Percentiles rank a stretch among this genome's conserved stretches.
These are phyloP conservation scores for Papilio xuthus DNA, from an alignment of 1,140 invertebrate species.

Conservation along the genomic window DNA sequence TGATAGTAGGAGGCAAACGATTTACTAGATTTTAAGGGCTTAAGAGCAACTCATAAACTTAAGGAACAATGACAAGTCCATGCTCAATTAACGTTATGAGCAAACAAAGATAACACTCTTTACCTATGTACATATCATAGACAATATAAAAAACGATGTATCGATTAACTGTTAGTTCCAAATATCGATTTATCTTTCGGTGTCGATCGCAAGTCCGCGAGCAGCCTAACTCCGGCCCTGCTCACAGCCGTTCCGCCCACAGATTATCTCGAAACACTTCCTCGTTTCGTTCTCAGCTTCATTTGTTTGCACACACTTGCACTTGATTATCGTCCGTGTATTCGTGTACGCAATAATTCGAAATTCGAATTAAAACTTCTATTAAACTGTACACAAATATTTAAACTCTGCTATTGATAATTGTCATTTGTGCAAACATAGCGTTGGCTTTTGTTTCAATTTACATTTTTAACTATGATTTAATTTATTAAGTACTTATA, in stretches of 20 bases:
- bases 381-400: too few species aligned
- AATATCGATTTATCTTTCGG: neutral
- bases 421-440: too few species aligned
- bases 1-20: neutral
- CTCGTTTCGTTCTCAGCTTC: conserved; percentile 54
- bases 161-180: neutral
- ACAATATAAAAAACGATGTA: too few species aligned
- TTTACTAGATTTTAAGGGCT: neutral
- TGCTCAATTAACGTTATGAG: too few species aligned
- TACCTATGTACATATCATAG: too few species aligned
- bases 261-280: conserved; percentile 64
- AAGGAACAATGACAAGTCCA: neutral
- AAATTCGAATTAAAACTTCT: too few species aligned
- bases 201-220: conserved; percentile 35
- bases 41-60: neutral
- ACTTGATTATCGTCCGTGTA: conserved; percentile 38
- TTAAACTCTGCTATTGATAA: too few species aligned
- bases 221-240: conserved; percentile 50
- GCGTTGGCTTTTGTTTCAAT: too few species aligned
- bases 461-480: too few species aligned
- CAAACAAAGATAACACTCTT: too few species aligned
- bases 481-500: too few species aligned
- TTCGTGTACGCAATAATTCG: too few species aligned
- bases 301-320: conserved; percentile 44
- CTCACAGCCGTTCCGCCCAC: conserved; percentile 62